These are phyloP conservation scores for Neoarius graeffei DNA, from an alignment of 2,113 vertebrate genomes.

Conservation along the genomic window DNA sequence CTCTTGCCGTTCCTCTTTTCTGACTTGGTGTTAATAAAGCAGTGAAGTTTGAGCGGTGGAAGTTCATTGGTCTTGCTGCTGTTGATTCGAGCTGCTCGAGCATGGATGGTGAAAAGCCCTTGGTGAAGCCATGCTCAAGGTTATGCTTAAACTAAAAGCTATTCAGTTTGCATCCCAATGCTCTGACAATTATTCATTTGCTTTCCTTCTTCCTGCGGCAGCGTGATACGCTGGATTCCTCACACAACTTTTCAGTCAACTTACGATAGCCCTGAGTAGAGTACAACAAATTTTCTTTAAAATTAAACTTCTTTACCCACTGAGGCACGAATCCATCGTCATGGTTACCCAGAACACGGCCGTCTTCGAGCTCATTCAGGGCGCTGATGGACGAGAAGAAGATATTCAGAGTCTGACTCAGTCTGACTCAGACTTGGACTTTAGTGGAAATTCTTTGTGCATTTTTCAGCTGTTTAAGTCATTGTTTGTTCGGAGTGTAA, in stretches of 20 bases:
- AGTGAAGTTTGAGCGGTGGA: background rate
- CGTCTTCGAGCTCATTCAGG: background rate
- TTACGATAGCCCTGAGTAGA: background rate
- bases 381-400: background rate
- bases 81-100: background rate
- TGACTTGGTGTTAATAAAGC: slow-evolving; percentile 15
- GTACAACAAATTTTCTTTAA: background rate
- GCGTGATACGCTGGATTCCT: background rate
- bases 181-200: slow-evolving; percentile 7
- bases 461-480: background rate
- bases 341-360: background rate
- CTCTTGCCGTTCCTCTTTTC: slow-evolving; percentile 14
- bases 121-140: background rate
- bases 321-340: background rate
- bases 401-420: background rate
- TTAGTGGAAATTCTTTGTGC: background rate
- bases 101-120: slow-evolving; percentile 10
- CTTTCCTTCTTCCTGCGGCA: background rate
- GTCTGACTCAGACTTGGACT: background rate
- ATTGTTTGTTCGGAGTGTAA: background rate
- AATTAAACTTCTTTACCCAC: background rate
- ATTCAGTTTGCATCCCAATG: slow-evolving; percentile 9
- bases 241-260: background rate
- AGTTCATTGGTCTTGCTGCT: background rate
- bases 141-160: background rate